Conservation (phyloP, 2,113 vertebrate genomes). For the Pollachius pollachius region DNA sequence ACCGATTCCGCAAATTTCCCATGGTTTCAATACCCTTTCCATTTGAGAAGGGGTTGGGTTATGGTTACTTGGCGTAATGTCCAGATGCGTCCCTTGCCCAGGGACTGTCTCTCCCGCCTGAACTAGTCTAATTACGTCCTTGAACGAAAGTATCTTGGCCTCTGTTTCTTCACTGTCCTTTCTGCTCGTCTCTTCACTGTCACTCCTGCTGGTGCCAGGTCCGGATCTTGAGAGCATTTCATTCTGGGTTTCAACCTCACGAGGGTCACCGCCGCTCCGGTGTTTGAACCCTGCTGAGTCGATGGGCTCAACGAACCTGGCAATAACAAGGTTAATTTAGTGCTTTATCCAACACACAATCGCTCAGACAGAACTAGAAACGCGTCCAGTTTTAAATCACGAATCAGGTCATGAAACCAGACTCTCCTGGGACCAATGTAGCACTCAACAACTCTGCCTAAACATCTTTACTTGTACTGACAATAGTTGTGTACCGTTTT, state of each 20-base stretch:
- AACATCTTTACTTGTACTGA: too few relatives aligned
- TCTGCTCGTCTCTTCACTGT: neutral
- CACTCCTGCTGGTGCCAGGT: constrained; percentile 7
- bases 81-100: constrained; percentile 49
- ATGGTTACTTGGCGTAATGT: constrained; percentile 65
- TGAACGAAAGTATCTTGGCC: constrained; percentile 62
- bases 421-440: too few relatives aligned
- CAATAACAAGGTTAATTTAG: neutral
- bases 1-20: constrained; percentile 52
- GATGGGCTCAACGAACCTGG: constrained; percentile 72
- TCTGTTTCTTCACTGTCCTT: constrained; percentile 3
- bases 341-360: neutral
- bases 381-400: neutral
- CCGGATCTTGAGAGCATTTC: neutral
- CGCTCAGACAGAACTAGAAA: neutral
- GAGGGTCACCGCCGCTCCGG: constrained; percentile 29
- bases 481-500: too few relatives aligned
- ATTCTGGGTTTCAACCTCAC: constrained; percentile 1
- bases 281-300: constrained; percentile 49
- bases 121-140: constrained; percentile 70
- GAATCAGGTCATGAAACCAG: too few relatives aligned
- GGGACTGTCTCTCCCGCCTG: constrained; percentile 74
- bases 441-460: too few relatives aligned
- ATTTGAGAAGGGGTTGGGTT: constrained; percentile 69
- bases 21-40: constrained; percentile 68